Percentiles rank a stretch among this genome's conserved stretches.
phyloP scores from a whole-genome alignment of 64 coral and sea anemone genomes.

The Pocillopora verrucosa region DNA sequence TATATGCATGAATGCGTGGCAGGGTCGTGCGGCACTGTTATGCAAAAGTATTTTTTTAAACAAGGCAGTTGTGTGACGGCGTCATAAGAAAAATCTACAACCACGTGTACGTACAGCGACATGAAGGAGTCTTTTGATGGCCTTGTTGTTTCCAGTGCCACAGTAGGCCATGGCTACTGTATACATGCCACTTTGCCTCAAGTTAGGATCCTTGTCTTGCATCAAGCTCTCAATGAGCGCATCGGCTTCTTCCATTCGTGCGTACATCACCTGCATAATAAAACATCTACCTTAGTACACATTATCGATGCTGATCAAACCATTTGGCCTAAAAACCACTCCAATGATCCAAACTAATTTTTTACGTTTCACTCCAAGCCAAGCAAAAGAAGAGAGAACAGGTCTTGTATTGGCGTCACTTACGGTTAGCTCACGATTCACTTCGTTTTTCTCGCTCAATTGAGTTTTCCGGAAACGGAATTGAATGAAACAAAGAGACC shows the following conservation, averaged over 20 bases:
- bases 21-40: neutral
- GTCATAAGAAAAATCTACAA: neutral
- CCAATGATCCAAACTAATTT: no score
- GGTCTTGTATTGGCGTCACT: no score
- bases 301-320: neutral
- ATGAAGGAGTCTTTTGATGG: slow-evolving; percentile 94
- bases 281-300: neutral
- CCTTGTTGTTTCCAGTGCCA: slow-evolving; percentile 97
- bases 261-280: slow-evolving; percentile 83
- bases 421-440: no score
- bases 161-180: slow-evolving; percentile 98
- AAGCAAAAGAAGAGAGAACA: no score
- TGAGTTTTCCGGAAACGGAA: no score
- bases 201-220: slow-evolving; percentile 93
- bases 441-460: no score
- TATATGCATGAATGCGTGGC: neutral
- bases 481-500: no score
- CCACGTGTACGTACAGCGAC: slow-evolving; percentile 76
- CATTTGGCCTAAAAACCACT: no score
- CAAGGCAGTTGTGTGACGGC: neutral
- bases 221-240: slow-evolving; percentile 90
- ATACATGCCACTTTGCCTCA: slow-evolving; percentile 96
- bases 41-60: neutral
- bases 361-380: no score
- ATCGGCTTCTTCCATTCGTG: slow-evolving; percentile 98